Conservation (phyloP, 2,888 invertebrate genomes). For the Mesoligia furuncula region DNA sequence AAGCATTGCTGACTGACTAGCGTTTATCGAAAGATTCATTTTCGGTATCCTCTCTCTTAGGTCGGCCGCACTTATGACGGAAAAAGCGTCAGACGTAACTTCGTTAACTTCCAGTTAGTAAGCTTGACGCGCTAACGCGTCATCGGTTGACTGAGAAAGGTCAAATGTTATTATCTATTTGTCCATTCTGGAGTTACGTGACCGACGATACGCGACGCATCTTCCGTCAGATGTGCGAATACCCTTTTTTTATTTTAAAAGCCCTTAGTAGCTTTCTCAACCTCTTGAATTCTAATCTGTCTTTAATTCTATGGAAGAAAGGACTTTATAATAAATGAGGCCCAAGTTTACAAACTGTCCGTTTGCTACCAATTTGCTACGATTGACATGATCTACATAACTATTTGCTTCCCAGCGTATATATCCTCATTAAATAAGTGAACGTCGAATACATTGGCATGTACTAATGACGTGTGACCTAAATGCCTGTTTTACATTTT, state of each 20-base stretch:
- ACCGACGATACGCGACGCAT: too few relatives aligned
- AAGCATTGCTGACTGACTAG: not conserved
- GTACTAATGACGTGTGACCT: constrained; percentile 62
- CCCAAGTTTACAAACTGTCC: not conserved
- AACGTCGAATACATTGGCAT: constrained; percentile 55
- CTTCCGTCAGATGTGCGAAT: too few relatives aligned
- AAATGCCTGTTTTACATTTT: constrained; percentile 53
- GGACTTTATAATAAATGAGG: not conserved
- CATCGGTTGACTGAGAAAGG: too few relatives aligned
- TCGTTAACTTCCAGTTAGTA: too few relatives aligned
- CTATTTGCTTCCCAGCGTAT: constrained; percentile 27
- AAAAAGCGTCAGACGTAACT: too few relatives aligned
- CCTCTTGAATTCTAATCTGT: too few relatives aligned
- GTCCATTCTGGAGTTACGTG: too few relatives aligned
- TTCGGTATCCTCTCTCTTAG: too few relatives aligned
- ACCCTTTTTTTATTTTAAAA: too few relatives aligned
- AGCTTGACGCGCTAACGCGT: too few relatives aligned
- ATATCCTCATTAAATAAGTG: constrained; percentile 53
- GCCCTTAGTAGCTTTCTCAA: not conserved
- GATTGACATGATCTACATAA: constrained; percentile 20
- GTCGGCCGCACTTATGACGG: too few relatives aligned
- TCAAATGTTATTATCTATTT: too few relatives aligned
- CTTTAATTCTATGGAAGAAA: not conserved
- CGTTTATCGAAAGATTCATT: not conserved
- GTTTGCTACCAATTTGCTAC: not conserved